These are phyloP conservation scores for Myrmecobius fasciatus DNA, from an alignment of 2,113 vertebrate genomes.

Conservation along the genomic window DNA sequence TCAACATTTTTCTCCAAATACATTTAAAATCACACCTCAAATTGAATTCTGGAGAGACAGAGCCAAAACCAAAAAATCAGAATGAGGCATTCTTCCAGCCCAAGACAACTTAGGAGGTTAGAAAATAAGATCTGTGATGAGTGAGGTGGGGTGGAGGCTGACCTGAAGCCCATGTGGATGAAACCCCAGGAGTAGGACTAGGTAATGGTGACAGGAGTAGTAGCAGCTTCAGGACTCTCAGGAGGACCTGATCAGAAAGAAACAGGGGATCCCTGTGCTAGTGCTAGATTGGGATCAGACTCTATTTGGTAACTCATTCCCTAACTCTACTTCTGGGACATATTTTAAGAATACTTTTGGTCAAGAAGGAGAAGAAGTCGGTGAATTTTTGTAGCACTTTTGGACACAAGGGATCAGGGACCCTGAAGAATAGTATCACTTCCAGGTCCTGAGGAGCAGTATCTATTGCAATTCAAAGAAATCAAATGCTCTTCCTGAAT, in stretches of 20 bases:
- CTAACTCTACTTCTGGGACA: background rate
- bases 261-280: background rate
- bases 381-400: background rate
- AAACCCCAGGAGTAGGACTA: background rate
- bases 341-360: background rate
- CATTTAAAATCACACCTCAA: background rate
- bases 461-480: background rate
- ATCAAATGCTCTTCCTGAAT: background rate
- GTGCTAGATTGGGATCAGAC: background rate
- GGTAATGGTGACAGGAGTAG: background rate
- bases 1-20: background rate
- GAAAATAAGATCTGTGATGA: background rate
- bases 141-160: background rate
- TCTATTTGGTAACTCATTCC: background rate
- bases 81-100: background rate
- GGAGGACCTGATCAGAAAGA: background rate
- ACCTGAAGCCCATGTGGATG: background rate
- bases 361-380: background rate
- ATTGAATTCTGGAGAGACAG: background rate
- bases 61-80: background rate
- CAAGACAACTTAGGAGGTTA: background rate
- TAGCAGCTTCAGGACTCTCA: background rate
- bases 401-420: background rate
- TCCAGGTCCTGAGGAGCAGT: background rate
- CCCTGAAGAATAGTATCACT: background rate